Evolutionary conservation across 2,797 vertebrate genomes (phyloP).

Genomic region (Lutjanus argentimaculatus): DNA sequence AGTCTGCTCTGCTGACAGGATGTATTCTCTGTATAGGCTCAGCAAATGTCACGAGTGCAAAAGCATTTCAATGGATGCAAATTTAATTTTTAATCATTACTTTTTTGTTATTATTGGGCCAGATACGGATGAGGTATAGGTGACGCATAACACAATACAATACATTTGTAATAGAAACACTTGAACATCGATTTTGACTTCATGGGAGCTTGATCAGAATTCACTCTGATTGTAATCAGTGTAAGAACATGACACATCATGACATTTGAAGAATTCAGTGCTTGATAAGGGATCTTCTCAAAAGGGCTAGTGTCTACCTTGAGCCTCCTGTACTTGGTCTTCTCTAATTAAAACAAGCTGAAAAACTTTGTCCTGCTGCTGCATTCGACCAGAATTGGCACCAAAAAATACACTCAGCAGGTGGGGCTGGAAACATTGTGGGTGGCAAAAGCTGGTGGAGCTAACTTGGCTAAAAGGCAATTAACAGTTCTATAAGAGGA

Average conservation of each 20-base stretch:
- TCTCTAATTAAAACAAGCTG: neutral
- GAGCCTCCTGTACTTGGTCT: neutral
- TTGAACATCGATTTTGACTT: no score
- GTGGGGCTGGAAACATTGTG: conserved; percentile 37
- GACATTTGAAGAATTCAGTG: neutral
- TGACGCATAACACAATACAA: no score
- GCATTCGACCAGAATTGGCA: conserved; percentile 27
- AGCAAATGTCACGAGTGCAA: no score
- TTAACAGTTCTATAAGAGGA: conserved; percentile 20
- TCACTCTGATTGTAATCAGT: no score
- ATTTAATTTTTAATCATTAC: no score
- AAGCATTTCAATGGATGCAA: no score
- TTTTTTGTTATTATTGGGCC: no score
- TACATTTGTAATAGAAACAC: no score
- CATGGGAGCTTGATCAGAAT: neutral
- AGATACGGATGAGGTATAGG: no score
- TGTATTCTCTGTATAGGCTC: no score
- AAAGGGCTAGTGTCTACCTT: neutral
- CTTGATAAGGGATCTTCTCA: neutral
- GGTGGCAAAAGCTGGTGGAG: conserved; percentile 26
- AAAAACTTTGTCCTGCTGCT: conserved; percentile 3
- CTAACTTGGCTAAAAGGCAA: conserved; percentile 10
- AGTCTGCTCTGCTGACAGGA: no score
- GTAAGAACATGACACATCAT: neutral
- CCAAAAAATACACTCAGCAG: conserved; percentile 26